Evolutionary conservation across 2,888 invertebrate genomes (phyloP), one percentile per base, ranked within the genome.

Genomic region (Orchesellides sinensis): DNA sequence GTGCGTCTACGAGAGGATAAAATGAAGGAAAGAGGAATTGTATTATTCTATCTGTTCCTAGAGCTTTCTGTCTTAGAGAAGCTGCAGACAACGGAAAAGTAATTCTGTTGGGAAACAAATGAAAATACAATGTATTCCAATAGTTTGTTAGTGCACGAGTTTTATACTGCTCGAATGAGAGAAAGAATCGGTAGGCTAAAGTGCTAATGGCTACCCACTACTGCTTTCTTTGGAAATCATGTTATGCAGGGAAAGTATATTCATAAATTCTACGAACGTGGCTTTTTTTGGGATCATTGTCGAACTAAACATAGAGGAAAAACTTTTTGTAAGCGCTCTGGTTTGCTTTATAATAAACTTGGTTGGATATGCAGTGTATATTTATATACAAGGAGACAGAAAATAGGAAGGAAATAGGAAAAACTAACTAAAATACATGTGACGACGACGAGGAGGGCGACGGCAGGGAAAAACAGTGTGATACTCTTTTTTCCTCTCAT

Each of bases 401-500:
- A 69, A 52, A 21, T 29, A 25, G 32, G 6, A 69, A 47, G 52
- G 14, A 47, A 12, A 61, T 40, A 25, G 61, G 54, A 61, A 47
- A 61, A 49, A 56, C 32, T 19, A 68, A 66, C 21, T 47, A 68
- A 77, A 74, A 77, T 68, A 59, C 77, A 74, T 52, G 63, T 74
- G 74, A 65, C 52, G 74, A 65, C 23, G 52, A 65, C 12, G 27
- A 59, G 1, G n/a, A 40, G 4, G 40, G n/a, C 40, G n/a, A n/a
- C n/a, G n/a, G n/a, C 52, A 52, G 52, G 35, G 29, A 27, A 68
- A 78, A 49, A 78, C 77, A 69, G 61, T 69, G 69, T 69, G 77
- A 69, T 69, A 78, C 77, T 69, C 25, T 23, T 47, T 21, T 21
- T 35, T 32, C 56, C 32, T 8, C 4, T 2, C 40, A 14, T 8